phyloP scores from a whole-genome alignment of 2,113 vertebrate genomes.

The Brachirus orientalis region DNA sequence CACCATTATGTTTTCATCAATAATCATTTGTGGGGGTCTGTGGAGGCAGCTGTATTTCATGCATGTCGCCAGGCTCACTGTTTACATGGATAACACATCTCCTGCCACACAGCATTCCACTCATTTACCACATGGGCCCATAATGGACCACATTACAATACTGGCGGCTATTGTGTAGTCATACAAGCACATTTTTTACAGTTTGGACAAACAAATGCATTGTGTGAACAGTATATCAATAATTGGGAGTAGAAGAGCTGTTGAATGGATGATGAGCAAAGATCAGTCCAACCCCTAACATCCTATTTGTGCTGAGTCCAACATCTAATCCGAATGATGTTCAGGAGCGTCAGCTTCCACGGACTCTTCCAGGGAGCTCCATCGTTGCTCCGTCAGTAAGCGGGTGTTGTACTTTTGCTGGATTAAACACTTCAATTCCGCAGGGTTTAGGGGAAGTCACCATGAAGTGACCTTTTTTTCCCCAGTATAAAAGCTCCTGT shows the following conservation, averaged over 20 bases:
- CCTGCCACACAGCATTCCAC: conserved; percentile 9
- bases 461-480: no score
- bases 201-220: background rate
- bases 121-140: conserved; percentile 30
- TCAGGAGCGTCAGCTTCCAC: no score
- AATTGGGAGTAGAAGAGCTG: background rate
- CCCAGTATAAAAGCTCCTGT: no score
- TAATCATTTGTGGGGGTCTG: conserved; percentile 70
- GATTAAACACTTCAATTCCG: no score
- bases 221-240: background rate
- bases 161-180: background rate
- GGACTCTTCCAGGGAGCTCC: no score
- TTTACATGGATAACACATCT: conserved; percentile 49
- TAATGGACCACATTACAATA: conserved; percentile 24
- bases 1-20: conserved; percentile 78
- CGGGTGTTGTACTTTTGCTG: no score
- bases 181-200: background rate
- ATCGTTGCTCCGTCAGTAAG: no score
- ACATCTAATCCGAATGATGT: no score
- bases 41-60: conserved; percentile 62
- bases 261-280: background rate
- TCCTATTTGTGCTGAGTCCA: background rate
- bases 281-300: background rate
- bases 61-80: conserved; percentile 52
- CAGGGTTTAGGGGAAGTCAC: no score